A percentile compares a stretch with the other conserved stretches of the same genome.
These are phyloP conservation scores for Philaethria dido DNA, from an alignment of 2,888 invertebrate genomes.

Conservation along the genomic window DNA sequence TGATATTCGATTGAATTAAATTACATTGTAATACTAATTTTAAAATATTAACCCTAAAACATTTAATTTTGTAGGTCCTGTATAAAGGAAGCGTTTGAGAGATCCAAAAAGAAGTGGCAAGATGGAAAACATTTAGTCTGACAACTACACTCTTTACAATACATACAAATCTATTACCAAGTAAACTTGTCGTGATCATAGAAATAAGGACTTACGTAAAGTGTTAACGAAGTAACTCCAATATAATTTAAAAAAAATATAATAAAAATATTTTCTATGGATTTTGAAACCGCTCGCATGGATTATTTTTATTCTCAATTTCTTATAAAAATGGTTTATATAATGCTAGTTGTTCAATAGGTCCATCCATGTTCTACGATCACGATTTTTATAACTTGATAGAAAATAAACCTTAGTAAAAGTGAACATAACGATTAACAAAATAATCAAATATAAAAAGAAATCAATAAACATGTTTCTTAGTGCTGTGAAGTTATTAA, in stretches of 20 bases:
- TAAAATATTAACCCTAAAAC: background rate
- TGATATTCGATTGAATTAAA: no score
- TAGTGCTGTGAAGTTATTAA: constrained; percentile 31
- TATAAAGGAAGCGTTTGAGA: constrained; percentile 90
- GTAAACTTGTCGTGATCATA: background rate
- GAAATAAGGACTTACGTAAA: background rate
- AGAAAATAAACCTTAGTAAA: background rate
- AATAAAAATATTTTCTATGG: background rate
- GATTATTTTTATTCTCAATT: no score
- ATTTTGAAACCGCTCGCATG: no score
- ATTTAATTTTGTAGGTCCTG: constrained; percentile 83
- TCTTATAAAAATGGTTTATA: background rate
- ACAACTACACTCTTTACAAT: constrained; percentile 44
- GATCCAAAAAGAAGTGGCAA: constrained; percentile 84
- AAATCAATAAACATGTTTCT: no score
- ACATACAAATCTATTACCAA: background rate
- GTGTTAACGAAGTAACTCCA: background rate
- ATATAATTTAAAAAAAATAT: background rate
- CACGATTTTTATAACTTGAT: background rate
- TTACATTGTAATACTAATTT: background rate
- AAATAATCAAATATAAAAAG: no score
- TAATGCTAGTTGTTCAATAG: background rate
- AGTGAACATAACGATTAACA: no score
- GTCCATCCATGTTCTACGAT: constrained; percentile 3
- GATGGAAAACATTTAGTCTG: constrained; percentile 71